Conservation (phyloP, 1,140 invertebrate species). For the Dendroctonus valens region DNA sequence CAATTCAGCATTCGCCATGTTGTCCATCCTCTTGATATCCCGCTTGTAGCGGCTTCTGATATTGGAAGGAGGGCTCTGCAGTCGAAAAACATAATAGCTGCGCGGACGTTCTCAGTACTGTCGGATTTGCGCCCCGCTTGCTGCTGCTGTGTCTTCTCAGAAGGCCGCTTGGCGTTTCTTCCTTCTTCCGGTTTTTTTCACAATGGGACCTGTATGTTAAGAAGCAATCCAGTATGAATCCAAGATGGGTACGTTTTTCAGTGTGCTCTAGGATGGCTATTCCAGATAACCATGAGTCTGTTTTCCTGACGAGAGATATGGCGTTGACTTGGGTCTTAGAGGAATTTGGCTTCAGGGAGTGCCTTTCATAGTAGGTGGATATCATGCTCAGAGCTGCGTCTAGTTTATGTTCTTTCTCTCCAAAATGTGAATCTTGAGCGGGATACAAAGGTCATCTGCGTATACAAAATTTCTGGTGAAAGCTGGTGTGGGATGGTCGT, state of each 20-base stretch:
- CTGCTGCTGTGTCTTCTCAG: not conserved
- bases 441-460: too few relatives aligned
- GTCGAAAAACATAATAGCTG: too few relatives aligned
- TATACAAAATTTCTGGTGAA: too few relatives aligned
- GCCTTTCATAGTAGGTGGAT: not conserved
- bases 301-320: not conserved
- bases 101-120: too few relatives aligned
- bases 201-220: slow-evolving; percentile 16
- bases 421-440: too few relatives aligned
- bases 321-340: slow-evolving; percentile 8
- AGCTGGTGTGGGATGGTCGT: too few relatives aligned
- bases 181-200: slow-evolving; percentile 13
- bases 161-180: not conserved
- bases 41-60: not conserved
- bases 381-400: slow-evolving; percentile 6
- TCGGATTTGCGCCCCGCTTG: too few relatives aligned
- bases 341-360: slow-evolving; percentile 4
- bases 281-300: slow-evolving; percentile 10
- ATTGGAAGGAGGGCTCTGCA: not conserved
- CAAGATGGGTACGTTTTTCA: slow-evolving; percentile 4
- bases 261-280: slow-evolving; percentile 8
- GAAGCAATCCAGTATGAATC: slow-evolving; percentile 3
- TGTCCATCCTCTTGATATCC: not conserved
- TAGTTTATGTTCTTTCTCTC: slow-evolving; percentile 3
- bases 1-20: slow-evolving; percentile 3